Evolutionary conservation across 2,797 vertebrate genomes (phyloP).

Genomic region (Myripristis jacobus): DNA sequence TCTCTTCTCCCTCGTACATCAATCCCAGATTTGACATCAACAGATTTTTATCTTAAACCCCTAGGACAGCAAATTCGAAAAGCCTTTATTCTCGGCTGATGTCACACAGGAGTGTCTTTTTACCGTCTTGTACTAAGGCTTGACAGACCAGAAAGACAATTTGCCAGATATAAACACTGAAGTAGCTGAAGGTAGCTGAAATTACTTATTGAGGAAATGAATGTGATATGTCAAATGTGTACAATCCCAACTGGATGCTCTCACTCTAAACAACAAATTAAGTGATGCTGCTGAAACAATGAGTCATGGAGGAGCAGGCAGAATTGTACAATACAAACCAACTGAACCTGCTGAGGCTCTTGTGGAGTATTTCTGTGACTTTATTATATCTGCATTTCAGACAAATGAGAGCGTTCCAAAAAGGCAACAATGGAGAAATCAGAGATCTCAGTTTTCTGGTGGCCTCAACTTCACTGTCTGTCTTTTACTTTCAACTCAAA

Average conservation of each 20-base stretch:
- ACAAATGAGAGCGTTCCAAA: too few species aligned
- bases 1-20: background rate
- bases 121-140: background rate
- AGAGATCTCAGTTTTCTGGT: too few species aligned
- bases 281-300: too few species aligned
- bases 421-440: too few species aligned
- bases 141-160: background rate
- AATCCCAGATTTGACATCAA: background rate
- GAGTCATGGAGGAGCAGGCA: too few species aligned
- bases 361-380: too few species aligned
- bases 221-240: background rate
- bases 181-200: background rate
- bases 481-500: too few species aligned
- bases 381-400: too few species aligned
- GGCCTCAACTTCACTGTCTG: too few species aligned
- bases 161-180: background rate
- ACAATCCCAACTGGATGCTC: background rate
- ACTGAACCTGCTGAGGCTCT: too few species aligned
- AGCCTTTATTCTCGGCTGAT: conserved; percentile 4
- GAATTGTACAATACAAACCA: too few species aligned
- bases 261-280: too few species aligned
- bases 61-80: background rate
- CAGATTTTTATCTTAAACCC: conserved; percentile 7
- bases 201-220: conserved; percentile 9
- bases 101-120: background rate